Conservation (phyloP, 2,113 vertebrate species). For the Sprattus sprattus region DNA sequence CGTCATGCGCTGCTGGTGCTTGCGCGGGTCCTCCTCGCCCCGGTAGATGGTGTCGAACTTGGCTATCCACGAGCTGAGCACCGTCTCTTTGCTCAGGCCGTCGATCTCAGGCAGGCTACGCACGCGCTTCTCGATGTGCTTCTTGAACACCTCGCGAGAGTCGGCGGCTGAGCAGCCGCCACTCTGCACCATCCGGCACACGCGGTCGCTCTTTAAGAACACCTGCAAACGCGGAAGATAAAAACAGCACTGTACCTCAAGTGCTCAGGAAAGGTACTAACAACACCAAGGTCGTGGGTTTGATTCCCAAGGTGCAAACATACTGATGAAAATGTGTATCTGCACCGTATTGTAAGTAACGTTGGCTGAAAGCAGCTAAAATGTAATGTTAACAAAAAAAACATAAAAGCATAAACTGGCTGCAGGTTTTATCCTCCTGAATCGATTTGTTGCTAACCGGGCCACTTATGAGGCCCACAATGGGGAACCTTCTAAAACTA, state of each 20-base stretch:
- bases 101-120: slow-evolving; percentile 96
- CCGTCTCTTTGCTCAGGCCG: slow-evolving; percentile 96
- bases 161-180: slow-evolving; percentile 94
- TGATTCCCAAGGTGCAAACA: neutral
- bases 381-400: too few species aligned
- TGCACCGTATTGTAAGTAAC: too few species aligned
- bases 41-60: slow-evolving; percentile 98
- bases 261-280: neutral
- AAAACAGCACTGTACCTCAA: neutral
- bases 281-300: neutral
- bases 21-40: slow-evolving; percentile 92
- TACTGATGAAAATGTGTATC: neutral
- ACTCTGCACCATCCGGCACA: slow-evolving; percentile 95
- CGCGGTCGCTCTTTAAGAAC: slow-evolving; percentile 94
- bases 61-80: slow-evolving; percentile 97
- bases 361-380: too few species aligned
- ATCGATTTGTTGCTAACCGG: neutral
- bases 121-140: slow-evolving; percentile 97
- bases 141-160: slow-evolving; percentile 96
- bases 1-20: slow-evolving; percentile 93
- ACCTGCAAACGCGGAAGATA: slow-evolving; percentile 68
- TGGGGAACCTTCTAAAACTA: neutral
- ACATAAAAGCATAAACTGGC: too few species aligned
- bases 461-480: neutral
- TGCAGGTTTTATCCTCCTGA: neutral